Percentiles rank a stretch among this genome's conserved stretches.
These are phyloP conservation scores for Progne subis DNA, from an alignment of 2,113 vertebrate species.

Conservation along the genomic window DNA sequence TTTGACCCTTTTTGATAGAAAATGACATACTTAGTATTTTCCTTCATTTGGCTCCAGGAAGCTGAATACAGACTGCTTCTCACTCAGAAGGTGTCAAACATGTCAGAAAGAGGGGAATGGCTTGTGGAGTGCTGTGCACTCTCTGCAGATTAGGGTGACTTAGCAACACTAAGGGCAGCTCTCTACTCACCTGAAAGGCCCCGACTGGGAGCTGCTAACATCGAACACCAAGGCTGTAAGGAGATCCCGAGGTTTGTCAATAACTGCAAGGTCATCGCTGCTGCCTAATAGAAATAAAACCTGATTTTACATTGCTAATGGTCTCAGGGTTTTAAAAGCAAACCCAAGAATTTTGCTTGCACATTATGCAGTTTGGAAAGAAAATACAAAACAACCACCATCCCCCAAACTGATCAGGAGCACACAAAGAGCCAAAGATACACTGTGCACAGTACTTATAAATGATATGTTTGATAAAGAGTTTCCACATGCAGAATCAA, in stretches of 20 bases:
- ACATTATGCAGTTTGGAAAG: not conserved
- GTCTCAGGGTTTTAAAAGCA: not conserved
- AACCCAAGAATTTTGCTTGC: not conserved
- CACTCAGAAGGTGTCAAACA: not conserved
- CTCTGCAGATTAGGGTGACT: not conserved
- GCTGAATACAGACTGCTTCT: not conserved
- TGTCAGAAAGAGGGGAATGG: not conserved
- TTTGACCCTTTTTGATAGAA: not conserved
- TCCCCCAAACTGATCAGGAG: not conserved
- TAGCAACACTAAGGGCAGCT: not conserved
- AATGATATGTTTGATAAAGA: not conserved
- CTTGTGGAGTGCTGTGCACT: not conserved
- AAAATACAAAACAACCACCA: not conserved
- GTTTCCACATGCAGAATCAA: not conserved
- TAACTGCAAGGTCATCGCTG: not conserved
- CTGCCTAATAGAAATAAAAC: not conserved
- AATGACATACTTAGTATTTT: not conserved
- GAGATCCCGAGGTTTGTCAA: not conserved
- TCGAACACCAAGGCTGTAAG: accelerated
- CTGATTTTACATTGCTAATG: not conserved
- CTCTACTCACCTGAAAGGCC: not conserved
- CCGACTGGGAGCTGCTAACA: not conserved
- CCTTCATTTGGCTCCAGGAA: not conserved
- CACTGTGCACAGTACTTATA: not conserved
- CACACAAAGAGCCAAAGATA: not conserved